Base-by-base conservation (phyloP, 2,797 vertebrate species). In the Halcyon leucocephala region DNA sequence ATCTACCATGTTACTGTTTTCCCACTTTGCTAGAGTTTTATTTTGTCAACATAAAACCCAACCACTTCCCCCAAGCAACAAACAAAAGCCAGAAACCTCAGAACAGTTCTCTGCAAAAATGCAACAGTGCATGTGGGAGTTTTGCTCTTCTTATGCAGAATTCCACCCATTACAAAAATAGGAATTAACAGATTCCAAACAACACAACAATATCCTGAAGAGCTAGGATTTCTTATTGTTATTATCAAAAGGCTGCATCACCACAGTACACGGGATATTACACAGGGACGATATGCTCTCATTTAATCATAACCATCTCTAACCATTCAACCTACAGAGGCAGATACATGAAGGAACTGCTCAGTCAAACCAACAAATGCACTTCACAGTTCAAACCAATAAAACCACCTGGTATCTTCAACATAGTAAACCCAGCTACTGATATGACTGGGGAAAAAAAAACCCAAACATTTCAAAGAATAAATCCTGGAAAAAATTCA, bases 211-310 rank as follows among this genome's bases (percentile, higher is more conserved):
- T 4, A 37, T 37, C 49, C 20, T 21, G 6, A 54, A 83, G 12
- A 88, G 19, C 13, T 16, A 1, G 0, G 24, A 55, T 64, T 2
- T 28, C 17, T 13, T 58, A 33, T 14, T 31, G 14, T 31, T 35
- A 12, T 35, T 83, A 58, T 33, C 77, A 64, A 81, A 78, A 52
- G 42, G 66, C 20, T 76, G 13, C 7, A 72, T 20, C 51, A 62
- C 19, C 35, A n/a, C 0, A 73, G 25, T 21, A 74, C 13, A 16
- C 20, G 12, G 46, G 29, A 37, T 54, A 76, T 52, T 55, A 81
- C 9, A 28, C 16, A 60, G 14, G 14, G 14, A 28, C 2, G 0
- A 67, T 4, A 41, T 0, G 1, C 11, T 54, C 52, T 65, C 60
- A 48, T 11, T 78, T 57, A 71, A 65, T 28, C 33, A 74, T 6